Conservation (phyloP, 2,113 vertebrate genomes). For the Bungarus multicinctus region DNA sequence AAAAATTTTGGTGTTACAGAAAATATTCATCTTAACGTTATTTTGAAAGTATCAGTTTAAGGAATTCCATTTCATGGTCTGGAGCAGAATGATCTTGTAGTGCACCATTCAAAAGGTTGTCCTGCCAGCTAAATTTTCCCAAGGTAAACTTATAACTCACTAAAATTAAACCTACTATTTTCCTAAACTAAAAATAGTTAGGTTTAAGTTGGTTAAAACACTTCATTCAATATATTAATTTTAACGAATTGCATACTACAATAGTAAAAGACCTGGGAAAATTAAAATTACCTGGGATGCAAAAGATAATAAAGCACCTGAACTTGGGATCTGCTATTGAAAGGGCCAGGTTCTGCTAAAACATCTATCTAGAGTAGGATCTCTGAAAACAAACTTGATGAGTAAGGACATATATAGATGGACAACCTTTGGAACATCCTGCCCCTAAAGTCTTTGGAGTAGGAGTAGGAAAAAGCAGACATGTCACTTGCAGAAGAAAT, state of each 20-base stretch:
- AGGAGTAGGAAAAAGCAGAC: not conserved
- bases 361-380: not conserved
- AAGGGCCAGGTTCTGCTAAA: not conserved
- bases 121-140: not conserved
- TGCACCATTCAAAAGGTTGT: not conserved
- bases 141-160: not conserved
- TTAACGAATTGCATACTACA: not conserved
- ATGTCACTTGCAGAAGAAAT: not conserved
- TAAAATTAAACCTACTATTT: not conserved
- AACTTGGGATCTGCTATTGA: not conserved
- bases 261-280: not conserved
- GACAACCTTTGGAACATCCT: not conserved
- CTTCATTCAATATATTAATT: not conserved
- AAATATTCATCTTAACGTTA: not conserved
- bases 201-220: not conserved
- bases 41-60: not conserved
- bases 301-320: not conserved
- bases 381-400: not conserved
- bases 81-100: not conserved
- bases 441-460: not conserved
- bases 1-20: not conserved
- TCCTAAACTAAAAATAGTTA: not conserved
- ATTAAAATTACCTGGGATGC: not conserved
- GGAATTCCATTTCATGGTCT: not conserved
- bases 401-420: not conserved